phyloP scores from a whole-genome alignment of 1,140 invertebrate genomes.

The Sitobion miscanthi region DNA sequence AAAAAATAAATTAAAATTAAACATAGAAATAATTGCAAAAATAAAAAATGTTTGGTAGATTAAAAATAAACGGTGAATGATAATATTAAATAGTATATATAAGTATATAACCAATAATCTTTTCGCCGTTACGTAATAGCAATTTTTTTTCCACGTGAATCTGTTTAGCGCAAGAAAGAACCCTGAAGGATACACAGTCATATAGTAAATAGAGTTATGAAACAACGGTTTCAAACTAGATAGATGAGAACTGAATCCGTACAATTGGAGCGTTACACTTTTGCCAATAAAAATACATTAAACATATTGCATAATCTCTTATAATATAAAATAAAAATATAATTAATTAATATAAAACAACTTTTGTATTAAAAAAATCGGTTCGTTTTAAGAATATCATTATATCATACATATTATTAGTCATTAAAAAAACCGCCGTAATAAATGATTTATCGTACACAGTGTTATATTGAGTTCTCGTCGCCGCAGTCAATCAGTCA shows the following conservation, averaged over 20 bases:
- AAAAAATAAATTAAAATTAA: neutral
- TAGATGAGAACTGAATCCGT: slow-evolving; percentile 14
- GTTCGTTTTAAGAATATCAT: neutral
- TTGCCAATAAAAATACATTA: neutral
- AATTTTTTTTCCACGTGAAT: neutral
- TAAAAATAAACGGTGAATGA: neutral
- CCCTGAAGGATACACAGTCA: neutral
- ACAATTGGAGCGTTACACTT: neutral
- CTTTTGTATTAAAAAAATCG: neutral
- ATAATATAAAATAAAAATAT: neutral
- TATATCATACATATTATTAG: neutral
- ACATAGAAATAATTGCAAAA: neutral
- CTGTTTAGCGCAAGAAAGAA: neutral
- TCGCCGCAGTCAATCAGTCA: neutral
- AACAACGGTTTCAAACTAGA: neutral
- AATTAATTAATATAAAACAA: neutral
- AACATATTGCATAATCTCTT: neutral
- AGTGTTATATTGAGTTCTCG: neutral
- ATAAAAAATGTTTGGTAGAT: neutral
- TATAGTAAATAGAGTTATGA: neutral
- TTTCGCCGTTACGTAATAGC: neutral
- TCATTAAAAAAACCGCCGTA: neutral
- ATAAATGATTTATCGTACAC: neutral
- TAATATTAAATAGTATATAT: neutral
- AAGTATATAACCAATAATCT: neutral